A percentile compares a stretch with the other conserved stretches of the same genome.
phyloP scores from a whole-genome alignment of 2,888 invertebrate genomes.

The Drosophila prolongata region DNA sequence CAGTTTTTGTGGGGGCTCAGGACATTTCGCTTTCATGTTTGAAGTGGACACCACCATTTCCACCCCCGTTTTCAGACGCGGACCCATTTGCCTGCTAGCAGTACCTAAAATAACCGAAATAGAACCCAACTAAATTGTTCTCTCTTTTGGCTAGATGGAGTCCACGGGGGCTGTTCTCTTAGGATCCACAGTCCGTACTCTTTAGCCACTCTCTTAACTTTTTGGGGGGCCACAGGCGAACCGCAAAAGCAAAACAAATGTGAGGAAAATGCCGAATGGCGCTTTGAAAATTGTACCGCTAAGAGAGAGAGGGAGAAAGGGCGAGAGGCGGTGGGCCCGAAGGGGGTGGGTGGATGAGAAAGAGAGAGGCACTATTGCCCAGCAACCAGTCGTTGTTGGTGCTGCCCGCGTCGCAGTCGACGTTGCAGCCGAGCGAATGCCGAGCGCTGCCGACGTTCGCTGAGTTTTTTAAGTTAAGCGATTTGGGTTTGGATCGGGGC shows the following conservation, averaged over 20 bases:
- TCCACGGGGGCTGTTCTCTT: conserved; percentile 61
- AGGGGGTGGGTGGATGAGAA: neutral
- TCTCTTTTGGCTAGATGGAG: conserved; percentile 59
- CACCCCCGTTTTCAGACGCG: conserved; percentile 5
- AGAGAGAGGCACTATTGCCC: conserved; percentile 37
- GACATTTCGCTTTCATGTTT: conserved; percentile 63
- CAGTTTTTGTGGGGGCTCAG: conserved; percentile 23
- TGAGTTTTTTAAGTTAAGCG: conserved; percentile 28
- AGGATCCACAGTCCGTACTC: conserved; percentile 56
- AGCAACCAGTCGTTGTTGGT: conserved; percentile 63
- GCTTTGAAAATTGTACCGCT: conserved; percentile 56
- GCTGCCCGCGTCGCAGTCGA: conserved; percentile 43
- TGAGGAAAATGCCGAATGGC: conserved; percentile 62
- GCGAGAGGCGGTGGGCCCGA: conserved; percentile 25
- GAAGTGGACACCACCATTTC: conserved; percentile 25
- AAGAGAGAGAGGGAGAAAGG: conserved; percentile 50
- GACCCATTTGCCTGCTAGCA: conserved; percentile 3
- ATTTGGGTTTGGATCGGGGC: conserved; percentile 19
- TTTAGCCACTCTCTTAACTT: neutral
- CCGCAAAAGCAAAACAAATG: conserved; percentile 82
- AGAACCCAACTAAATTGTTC: conserved; percentile 1
- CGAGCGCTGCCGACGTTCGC: conserved; percentile 23
- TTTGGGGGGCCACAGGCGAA: conserved; percentile 58
- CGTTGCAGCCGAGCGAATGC: conserved; percentile 37
- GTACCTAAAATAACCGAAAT: conserved; percentile 30